Base-by-base conservation (phyloP, 2,113 vertebrate genomes). In the Sapajus apella region DNA sequence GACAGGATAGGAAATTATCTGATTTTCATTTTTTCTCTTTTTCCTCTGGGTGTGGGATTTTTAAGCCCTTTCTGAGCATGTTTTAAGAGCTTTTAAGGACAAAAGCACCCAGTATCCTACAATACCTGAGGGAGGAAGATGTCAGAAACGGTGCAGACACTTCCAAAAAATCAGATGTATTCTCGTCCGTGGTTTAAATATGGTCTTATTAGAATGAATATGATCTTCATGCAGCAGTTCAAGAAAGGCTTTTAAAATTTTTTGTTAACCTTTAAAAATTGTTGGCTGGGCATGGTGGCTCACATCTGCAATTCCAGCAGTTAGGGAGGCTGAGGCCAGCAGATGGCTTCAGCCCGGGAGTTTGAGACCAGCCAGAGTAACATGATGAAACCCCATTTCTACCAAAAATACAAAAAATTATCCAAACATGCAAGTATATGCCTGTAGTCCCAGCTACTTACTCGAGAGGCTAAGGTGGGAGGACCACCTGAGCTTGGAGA, bases 91-190 rank as follows among this genome's bases (percentile, higher is more conserved):
- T 16, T 37, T 35, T 43, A 61, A 64, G 43, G 52, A 87, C 52
- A 72, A 87, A 94, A 55, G 18, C 3, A 52, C 43, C 77, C 61
- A 17, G 20, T 82, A 76, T 85, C 64, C 50, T 45, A 79, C 43
- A 45, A 3, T 56, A 94, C 32, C 20, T 21, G 20, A 94, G n/a
- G 23, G 18, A 50, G 70, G 68, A 95, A 56, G 21, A 70, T 61
- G 18, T 95, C 50, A 94, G 73, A 16, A 97, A 92, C 30, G 90
- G 55, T 70, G 76, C 84, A 64, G 77, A 85, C 40, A 66, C 92
- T 97, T 97, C 81, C 0, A 91, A 75, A 66, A 97, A 97, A 27
- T 45, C 84, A 98, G 97, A 95, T 97, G 90, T 75, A 79, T 80
- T 87, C 83, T 72, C 83, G 6, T 56, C 8, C 90, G 89, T 90